These are phyloP conservation scores for Cyphomyrus discorhynchus DNA, from an alignment of 2,113 vertebrate species.

Conservation along the genomic window DNA sequence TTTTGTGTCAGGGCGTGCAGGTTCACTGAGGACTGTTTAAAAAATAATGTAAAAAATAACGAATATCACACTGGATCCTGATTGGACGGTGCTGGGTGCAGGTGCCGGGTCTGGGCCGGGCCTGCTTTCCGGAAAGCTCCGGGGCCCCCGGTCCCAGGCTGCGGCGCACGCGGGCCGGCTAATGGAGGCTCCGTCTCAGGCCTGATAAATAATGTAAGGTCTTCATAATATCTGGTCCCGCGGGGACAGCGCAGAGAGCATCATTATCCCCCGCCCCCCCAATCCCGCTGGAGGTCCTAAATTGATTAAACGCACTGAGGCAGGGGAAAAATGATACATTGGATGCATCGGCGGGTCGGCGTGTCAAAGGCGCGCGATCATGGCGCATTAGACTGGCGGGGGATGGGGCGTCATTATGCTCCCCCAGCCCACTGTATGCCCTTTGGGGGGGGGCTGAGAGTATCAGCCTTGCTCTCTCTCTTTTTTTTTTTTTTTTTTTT, in stretches of 20 bases:
- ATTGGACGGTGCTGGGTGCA: neutral
- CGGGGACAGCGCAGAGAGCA: slow-evolving; percentile 84
- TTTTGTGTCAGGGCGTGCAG: neutral
- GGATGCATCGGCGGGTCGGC: slow-evolving; percentile 72
- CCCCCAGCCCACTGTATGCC: neutral
- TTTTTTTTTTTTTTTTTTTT: neutral
- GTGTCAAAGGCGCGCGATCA: slow-evolving; percentile 71
- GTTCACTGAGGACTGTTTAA: neutral
- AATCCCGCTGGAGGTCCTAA: slow-evolving; percentile 88
- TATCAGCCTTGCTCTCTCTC: neutral
- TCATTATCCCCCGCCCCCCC: slow-evolving; percentile 96
- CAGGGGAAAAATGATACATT: slow-evolving; percentile 96
- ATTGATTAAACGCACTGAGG: slow-evolving; percentile 99
- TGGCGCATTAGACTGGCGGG: slow-evolving; percentile 59
- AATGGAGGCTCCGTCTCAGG: slow-evolving; percentile 88
- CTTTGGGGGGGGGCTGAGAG: neutral
- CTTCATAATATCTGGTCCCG: slow-evolving; percentile 82
- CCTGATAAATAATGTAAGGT: slow-evolving; percentile 99
- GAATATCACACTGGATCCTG: neutral
- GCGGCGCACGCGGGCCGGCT: slow-evolving; percentile 44
- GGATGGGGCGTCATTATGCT: neutral
- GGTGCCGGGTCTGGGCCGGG: slow-evolving; percentile 19
- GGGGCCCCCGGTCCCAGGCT: slow-evolving; percentile 28
- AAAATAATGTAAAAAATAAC: neutral
- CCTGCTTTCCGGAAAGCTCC: neutral